phyloP scores from a whole-genome alignment of 2,797 vertebrate genomes.

The Australoheros facetus region DNA sequence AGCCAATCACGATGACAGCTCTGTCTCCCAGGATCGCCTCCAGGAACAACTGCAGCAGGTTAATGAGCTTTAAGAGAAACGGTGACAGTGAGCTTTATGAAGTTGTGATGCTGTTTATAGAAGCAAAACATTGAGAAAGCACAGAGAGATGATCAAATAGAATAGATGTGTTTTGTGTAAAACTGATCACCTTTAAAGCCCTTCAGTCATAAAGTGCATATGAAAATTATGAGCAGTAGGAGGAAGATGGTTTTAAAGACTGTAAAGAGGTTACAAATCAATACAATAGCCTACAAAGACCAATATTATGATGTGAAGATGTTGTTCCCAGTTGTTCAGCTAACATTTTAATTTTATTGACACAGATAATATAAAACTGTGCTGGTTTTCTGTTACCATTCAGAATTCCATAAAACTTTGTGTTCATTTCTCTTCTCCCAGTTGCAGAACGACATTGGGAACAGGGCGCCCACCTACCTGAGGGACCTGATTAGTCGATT shows the following conservation, averaged over 20 bases:
- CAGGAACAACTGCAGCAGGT: slow-evolving; percentile 68
- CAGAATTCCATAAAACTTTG: background rate
- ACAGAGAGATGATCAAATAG: background rate
- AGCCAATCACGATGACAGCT: slow-evolving; percentile 19
- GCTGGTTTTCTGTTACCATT: background rate
- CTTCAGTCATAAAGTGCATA: slow-evolving; percentile 5
- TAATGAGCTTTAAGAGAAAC: background rate
- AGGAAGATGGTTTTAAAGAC: slow-evolving; percentile 1
- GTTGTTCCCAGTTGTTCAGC: background rate
- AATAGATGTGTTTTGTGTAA: background rate
- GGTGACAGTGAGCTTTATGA: accelerated
- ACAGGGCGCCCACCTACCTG: slow-evolving; percentile 68
- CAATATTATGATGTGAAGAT: slow-evolving; percentile 19
- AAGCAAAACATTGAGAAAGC: background rate
- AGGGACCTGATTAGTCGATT: slow-evolving; percentile 75
- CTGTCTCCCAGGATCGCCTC: slow-evolving; percentile 36
- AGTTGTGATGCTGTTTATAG: background rate
- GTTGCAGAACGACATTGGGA: slow-evolving; percentile 69
- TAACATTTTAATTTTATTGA: slow-evolving; percentile 7
- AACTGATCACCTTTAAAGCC: slow-evolving; percentile 26
- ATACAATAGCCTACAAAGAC: background rate
- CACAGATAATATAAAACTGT: background rate
- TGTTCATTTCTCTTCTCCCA: slow-evolving; percentile 12
- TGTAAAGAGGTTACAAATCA: slow-evolving; percentile 31
- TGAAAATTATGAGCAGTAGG: slow-evolving; percentile 9